phyloP scores from a whole-genome alignment of 2,113 vertebrate species.

The Scortum barcoo region DNA sequence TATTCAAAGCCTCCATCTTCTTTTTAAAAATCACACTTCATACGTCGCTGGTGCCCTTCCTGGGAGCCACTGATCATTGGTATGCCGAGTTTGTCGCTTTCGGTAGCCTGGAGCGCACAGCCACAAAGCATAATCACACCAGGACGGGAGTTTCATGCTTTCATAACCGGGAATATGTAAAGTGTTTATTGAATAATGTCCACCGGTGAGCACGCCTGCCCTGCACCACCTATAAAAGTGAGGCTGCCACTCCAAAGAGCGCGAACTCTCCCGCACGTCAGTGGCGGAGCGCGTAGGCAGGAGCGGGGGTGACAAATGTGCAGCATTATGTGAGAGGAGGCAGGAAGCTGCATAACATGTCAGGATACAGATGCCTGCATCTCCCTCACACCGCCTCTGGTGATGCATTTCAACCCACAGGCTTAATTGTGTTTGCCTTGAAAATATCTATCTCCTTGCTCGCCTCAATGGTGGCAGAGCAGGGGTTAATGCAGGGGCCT shows the following conservation, averaged over 20 bases:
- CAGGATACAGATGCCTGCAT: constrained; percentile 70
- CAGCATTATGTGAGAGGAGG: constrained; percentile 73
- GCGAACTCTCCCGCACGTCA: constrained; percentile 51
- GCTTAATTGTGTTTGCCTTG: constrained; percentile 78
- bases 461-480: constrained; percentile 50
- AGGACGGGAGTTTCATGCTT: constrained; percentile 41
- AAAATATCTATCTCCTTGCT: constrained; percentile 54
- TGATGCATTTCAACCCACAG: constrained; percentile 76
- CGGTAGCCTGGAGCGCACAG: constrained; percentile 30
- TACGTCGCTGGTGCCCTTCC: constrained; percentile 41
- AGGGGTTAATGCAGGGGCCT: constrained; percentile 75
- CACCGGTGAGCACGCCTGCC: constrained; percentile 25
- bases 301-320: constrained; percentile 70
- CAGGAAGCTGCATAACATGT: constrained; percentile 69
- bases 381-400: constrained; percentile 59
- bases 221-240: constrained; percentile 63
- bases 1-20: constrained; percentile 17
- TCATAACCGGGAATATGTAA: constrained; percentile 66
- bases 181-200: constrained; percentile 76
- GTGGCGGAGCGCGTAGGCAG: constrained; percentile 64
- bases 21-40: constrained; percentile 35
- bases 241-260: constrained; percentile 64
- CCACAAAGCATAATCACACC: constrained; percentile 57
- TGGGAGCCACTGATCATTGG: constrained; percentile 45
- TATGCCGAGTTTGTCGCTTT: constrained; percentile 50